Percentiles rank a stretch among this genome's conserved stretches.
Evolutionary conservation across 2,797 vertebrate species (phyloP).

Genomic region (Chromobotia macracanthus): DNA sequence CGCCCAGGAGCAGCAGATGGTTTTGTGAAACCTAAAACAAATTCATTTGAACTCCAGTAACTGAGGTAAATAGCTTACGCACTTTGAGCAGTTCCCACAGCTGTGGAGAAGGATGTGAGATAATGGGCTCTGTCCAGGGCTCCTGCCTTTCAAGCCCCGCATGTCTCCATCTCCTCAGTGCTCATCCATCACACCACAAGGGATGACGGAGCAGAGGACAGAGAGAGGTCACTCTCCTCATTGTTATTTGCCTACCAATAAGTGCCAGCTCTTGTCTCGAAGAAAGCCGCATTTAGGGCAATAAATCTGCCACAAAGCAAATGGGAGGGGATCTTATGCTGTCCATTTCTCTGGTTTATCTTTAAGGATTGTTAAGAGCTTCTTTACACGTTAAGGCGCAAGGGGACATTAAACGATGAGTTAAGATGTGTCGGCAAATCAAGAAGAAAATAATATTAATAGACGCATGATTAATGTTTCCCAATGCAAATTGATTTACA

Average conservation of each 20-base stretch:
- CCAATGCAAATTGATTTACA: constrained; percentile 3
- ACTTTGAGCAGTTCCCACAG: constrained; percentile 54
- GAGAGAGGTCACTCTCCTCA: constrained; percentile 62
- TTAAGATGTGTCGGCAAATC: neutral
- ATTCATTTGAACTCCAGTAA: constrained; percentile 26
- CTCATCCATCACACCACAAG: constrained; percentile 80
- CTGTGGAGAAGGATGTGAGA: constrained; percentile 61
- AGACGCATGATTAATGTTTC: constrained; percentile 1
- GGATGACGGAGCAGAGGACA: constrained; percentile 69
- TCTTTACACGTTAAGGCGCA: neutral
- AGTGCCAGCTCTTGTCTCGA: constrained; percentile 65
- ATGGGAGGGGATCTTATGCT: constrained; percentile 43
- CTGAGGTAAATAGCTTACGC: constrained; percentile 17
- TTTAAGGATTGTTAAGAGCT: constrained; percentile 17
- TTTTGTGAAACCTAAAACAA: constrained; percentile 15
- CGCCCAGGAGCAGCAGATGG: constrained; percentile 14
- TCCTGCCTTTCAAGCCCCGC: constrained; percentile 71
- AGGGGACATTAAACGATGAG: constrained; percentile 7
- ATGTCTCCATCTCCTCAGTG: constrained; percentile 66
- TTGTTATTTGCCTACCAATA: constrained; percentile 72
- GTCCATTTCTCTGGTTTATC: neutral
- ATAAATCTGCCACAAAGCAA: constrained; percentile 32
- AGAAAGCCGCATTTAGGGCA: constrained; percentile 46
- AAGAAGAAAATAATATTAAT: constrained; percentile 26
- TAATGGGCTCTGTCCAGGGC: constrained; percentile 65